Percentiles rank a stretch among this genome's conserved stretches.
Conservation (phyloP, 2,797 vertebrate species). For the Gallinago stenura region DNA sequence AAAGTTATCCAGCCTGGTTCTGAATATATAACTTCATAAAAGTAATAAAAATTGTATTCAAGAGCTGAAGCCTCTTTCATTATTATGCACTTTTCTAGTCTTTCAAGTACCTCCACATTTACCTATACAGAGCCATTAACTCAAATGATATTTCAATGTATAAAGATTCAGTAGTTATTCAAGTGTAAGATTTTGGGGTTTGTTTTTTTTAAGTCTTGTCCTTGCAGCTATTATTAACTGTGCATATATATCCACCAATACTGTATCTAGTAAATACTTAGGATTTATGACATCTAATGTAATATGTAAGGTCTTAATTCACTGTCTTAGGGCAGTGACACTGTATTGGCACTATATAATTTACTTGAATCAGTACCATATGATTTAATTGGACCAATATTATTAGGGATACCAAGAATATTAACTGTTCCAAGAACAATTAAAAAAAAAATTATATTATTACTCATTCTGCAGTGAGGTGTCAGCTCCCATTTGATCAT, state of each 20-base stretch:
- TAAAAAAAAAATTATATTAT: background rate
- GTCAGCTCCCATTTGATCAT: background rate
- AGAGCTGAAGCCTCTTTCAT: background rate
- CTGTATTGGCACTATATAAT: background rate
- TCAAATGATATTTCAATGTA: background rate
- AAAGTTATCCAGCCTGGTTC: background rate
- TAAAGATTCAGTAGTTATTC: background rate
- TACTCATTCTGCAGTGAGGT: background rate
- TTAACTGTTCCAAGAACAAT: background rate
- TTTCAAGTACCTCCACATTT: background rate
- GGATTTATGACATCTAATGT: background rate
- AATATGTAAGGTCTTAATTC: background rate
- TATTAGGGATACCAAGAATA: background rate
- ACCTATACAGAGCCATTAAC: background rate
- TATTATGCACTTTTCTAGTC: background rate
- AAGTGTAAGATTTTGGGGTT: background rate
- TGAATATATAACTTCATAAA: background rate
- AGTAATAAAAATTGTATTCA: constrained; percentile 4
- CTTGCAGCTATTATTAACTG: background rate
- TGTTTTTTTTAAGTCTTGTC: background rate
- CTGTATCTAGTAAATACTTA: background rate
- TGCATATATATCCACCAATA: background rate
- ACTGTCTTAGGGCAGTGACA: background rate
- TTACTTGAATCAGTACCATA: background rate
- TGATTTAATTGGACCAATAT: background rate